Evolutionary conservation across 2,888 invertebrate species (phyloP), one percentile per base, ranked within the genome.

Genomic region (Piscicola geometra): DNA sequence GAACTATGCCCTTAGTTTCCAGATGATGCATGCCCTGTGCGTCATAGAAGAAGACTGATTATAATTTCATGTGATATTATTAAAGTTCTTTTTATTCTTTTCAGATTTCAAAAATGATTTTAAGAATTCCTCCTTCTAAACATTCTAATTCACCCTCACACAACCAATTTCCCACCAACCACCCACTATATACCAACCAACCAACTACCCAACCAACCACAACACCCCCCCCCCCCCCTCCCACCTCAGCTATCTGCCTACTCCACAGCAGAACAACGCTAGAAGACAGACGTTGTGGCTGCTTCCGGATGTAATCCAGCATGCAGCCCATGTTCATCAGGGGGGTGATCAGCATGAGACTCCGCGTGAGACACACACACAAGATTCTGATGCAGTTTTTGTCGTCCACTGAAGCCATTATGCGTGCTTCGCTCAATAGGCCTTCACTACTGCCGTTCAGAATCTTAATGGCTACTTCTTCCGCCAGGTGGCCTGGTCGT

Each of bases 401-500:
- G 52, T 77, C 75, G n/a, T 71, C 47, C 28, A 77, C 77, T 5
- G 77, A 75, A n/a, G 71, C 71, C 77, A 77, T 77, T 47, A 77
- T 75, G 9, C 75, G 60, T 5, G 77, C 77, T 30, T 77, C 77
- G 18, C 70, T 75, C n/a, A 77, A 75, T 30, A 77, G 35, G 25
- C 75, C 75, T 56, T 75, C 68, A 47, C 60, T 75, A 18, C 75
- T 47, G 32, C 75, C 71, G 9, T 71, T 76, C 18, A 77, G 75
- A 1, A 77, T 71, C 25, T 77, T 77, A 25, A 77, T 77, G 30
- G 77, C 77, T n/a, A 77, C 77, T 35, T 69, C 56, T 56, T 32
- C 12, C 32, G 47, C 25, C 41, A 56, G 18, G 30, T 25, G 35
- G 15, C 69, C 69, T 30, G 33, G 33, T 1, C 36, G 71, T 32